Percentiles rank a stretch among this genome's conserved stretches.
phyloP scores from a whole-genome alignment of 2,797 vertebrate species.

The Phataginus tricuspis region DNA sequence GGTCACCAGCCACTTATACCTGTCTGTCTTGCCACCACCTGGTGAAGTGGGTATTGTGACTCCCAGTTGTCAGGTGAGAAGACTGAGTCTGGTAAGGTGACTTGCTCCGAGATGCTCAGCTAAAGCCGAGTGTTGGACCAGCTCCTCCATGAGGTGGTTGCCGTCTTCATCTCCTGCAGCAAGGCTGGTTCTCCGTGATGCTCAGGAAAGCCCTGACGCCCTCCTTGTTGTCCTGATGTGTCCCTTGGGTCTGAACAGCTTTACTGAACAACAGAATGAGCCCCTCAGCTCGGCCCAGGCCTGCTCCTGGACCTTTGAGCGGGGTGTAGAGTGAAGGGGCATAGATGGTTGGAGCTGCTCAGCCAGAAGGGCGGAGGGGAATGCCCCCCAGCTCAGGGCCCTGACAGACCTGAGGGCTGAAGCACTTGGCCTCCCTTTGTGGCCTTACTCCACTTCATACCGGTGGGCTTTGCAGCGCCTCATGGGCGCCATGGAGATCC shows the following conservation, averaged over 20 bases:
- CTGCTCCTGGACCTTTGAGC: neutral
- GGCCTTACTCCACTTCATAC: neutral
- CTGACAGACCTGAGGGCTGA: neutral
- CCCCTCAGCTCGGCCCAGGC: neutral
- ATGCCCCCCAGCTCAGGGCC: neutral
- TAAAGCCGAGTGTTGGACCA: neutral
- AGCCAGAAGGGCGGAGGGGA: neutral
- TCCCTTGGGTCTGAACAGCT: neutral
- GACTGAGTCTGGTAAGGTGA: neutral
- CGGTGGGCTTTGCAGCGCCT: neutral
- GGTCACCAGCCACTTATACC: rapidly evolving
- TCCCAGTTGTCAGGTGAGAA: neutral
- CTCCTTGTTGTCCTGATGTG: neutral
- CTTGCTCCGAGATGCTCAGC: neutral
- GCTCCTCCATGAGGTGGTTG: rapidly evolving
- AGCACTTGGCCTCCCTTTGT: neutral
- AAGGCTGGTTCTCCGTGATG: neutral
- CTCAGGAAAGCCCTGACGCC: neutral
- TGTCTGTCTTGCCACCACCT: neutral
- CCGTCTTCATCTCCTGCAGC: neutral
- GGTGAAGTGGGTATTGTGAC: neutral
- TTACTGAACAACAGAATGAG: neutral
- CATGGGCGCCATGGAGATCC: rapidly evolving
- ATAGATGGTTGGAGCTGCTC: too few relatives aligned
- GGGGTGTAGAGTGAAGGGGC: too few relatives aligned